Evolutionary conservation across 2,888 invertebrate genomes (phyloP).

Genomic region (Andrena bicolor): DNA sequence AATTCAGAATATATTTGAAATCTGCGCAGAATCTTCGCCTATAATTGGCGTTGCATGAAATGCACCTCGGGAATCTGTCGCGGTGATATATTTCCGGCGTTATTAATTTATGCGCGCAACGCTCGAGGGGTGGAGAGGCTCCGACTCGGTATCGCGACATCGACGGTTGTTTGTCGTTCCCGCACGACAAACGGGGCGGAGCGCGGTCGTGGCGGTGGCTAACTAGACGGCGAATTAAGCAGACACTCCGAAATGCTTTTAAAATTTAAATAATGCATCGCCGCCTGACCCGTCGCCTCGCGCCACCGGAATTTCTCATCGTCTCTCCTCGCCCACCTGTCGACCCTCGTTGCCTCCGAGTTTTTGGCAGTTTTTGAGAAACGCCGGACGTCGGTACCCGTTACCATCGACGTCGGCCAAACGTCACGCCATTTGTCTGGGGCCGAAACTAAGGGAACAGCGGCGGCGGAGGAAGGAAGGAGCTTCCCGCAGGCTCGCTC

Average conservation of each 20-base stretch:
- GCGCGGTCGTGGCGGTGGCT: slow-evolving; percentile 37
- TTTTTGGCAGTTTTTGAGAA: slow-evolving; percentile 73
- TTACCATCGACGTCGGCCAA: slow-evolving; percentile 59
- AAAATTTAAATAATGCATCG: slow-evolving; percentile 84
- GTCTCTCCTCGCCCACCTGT: slow-evolving; percentile 59
- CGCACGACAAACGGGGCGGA: slow-evolving; percentile 13
- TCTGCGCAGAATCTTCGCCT: too few species aligned
- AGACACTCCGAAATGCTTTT: slow-evolving; percentile 83
- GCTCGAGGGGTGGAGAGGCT: too few species aligned
- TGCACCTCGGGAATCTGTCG: too few species aligned
- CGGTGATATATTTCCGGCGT: too few species aligned
- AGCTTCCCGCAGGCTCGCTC: slow-evolving; percentile 40
- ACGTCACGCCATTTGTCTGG: slow-evolving; percentile 39
- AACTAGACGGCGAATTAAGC: slow-evolving; percentile 80
- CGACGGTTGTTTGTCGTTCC: slow-evolving; percentile 53
- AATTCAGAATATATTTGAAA: too few species aligned
- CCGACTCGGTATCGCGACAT: slow-evolving; percentile 38
- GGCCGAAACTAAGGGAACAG: slow-evolving; percentile 30
- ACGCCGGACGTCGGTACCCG: slow-evolving; percentile 52
- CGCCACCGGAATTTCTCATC: slow-evolving; percentile 43
- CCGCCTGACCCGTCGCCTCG: slow-evolving; percentile 61
- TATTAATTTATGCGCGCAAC: too few species aligned
- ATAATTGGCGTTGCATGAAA: too few species aligned
- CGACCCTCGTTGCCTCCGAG: slow-evolving; percentile 70
- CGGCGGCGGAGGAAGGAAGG: slow-evolving; percentile 29